Conservation (phyloP, 2,797 vertebrate species). For the Megaceryle alcyon region DNA sequence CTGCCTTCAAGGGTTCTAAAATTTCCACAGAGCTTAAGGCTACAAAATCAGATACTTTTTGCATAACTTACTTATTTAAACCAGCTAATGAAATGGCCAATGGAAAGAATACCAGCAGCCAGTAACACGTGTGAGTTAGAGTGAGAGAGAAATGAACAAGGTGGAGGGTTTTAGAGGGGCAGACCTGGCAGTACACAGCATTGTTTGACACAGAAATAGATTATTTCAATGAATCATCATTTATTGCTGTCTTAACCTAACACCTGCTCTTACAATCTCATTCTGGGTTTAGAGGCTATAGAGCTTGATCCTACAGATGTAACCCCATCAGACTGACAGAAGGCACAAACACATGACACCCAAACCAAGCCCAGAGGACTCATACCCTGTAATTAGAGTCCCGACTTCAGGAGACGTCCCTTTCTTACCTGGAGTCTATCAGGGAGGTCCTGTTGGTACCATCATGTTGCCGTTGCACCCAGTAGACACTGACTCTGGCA, state of each 20-base stretch:
- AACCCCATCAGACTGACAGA: background rate
- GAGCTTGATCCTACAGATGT: background rate
- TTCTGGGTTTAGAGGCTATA: background rate
- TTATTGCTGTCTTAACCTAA: background rate
- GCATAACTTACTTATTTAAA: background rate
- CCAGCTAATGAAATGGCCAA: background rate
- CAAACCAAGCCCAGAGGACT: background rate
- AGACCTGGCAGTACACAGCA: background rate
- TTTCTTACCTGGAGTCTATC: constrained; percentile 90
- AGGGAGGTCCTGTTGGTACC: constrained; percentile 90
- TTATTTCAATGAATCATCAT: background rate
- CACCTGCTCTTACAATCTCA: background rate
- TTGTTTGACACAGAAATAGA: background rate
- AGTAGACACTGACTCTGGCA: constrained; percentile 91
- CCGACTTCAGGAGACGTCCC: background rate
- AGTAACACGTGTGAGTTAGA: background rate
- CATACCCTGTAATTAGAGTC: background rate
- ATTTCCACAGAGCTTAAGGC: background rate
- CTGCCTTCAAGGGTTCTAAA: background rate
- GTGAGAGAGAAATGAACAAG: background rate
- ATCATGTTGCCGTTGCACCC: constrained; percentile 84
- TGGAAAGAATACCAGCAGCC: background rate
- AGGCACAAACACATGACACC: background rate
- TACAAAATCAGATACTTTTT: background rate
- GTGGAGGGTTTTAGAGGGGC: background rate